A percentile compares a stretch with the other conserved stretches of the same genome.
Conservation (phyloP, 2,888 invertebrate genomes). For the Brenthis daphne region DNA sequence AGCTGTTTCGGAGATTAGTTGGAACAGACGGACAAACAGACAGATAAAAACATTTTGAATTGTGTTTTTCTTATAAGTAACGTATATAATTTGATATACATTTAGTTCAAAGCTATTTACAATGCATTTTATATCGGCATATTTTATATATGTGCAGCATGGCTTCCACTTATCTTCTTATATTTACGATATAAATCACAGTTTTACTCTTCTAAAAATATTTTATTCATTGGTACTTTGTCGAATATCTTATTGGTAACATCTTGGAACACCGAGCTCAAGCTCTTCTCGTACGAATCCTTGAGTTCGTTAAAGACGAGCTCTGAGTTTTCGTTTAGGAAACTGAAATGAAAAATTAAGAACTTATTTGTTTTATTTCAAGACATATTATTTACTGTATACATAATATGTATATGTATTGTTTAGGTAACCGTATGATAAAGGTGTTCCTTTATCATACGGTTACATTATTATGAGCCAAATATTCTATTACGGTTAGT, state of each 20-base stretch:
- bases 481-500: too few relatives aligned
- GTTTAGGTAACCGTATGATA: too few relatives aligned
- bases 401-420: too few relatives aligned
- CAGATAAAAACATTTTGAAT: too few relatives aligned
- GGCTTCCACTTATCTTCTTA: not conserved
- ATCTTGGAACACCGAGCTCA: conserved; percentile 85
- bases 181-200: conserved; percentile 37
- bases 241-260: conserved; percentile 86
- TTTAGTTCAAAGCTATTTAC: too few relatives aligned
- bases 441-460: too few relatives aligned
- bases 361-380: not conserved
- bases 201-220: conserved; percentile 75
- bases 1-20: too few relatives aligned
- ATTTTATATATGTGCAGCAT: not conserved
- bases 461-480: too few relatives aligned
- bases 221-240: conserved; percentile 84
- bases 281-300: conserved; percentile 85
- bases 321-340: conserved; percentile 86
- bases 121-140: not conserved
- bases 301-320: conserved; percentile 86
- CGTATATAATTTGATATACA: too few relatives aligned
- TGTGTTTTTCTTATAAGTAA: too few relatives aligned
- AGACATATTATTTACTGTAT: too few relatives aligned
- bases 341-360: conserved; percentile 56
- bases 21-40: too few relatives aligned